Conservation (phyloP, 1,140 invertebrate species). For the Heliothis virescens region DNA sequence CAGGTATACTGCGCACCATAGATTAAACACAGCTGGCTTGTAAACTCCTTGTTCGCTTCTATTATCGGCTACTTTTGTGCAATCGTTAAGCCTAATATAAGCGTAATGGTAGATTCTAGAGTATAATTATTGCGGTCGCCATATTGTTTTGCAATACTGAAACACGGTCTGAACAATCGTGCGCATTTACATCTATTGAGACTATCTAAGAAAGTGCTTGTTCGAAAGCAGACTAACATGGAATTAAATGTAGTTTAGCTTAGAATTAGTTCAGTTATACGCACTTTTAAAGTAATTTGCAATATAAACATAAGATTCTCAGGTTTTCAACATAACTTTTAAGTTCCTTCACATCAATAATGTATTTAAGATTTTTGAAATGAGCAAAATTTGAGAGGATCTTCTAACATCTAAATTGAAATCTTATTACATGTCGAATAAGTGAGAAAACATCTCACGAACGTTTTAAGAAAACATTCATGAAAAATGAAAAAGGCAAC, state of each 20-base stretch:
- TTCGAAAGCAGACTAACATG: conserved; percentile 37
- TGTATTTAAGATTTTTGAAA: too few relatives aligned
- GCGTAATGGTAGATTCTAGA: conserved; percentile 44
- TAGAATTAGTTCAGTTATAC: conserved; percentile 11
- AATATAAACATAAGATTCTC: background rate
- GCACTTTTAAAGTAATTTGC: background rate
- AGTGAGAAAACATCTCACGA: background rate
- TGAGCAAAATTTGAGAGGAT: too few relatives aligned
- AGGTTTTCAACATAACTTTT: background rate
- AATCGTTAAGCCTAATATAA: conserved; percentile 53
- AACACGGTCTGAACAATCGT: conserved; percentile 54
- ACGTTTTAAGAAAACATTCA: background rate
- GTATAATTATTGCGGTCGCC: conserved; percentile 60
- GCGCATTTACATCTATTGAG: conserved; percentile 56
- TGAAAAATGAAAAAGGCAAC: background rate
- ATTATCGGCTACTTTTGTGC: conserved; percentile 60
- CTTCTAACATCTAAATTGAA: too few relatives aligned
- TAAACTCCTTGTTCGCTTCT: conserved; percentile 55
- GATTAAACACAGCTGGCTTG: conserved; percentile 61
- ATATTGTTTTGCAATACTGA: conserved; percentile 63
- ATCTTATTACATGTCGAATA: background rate
- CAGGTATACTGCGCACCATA: conserved; percentile 49
- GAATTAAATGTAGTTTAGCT: conserved; percentile 28
- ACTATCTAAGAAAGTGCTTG: conserved; percentile 60
- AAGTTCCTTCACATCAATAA: too few relatives aligned